These are phyloP conservation scores for Rhombomys opimus DNA, from an alignment of 2,113 vertebrate species.

Conservation along the genomic window DNA sequence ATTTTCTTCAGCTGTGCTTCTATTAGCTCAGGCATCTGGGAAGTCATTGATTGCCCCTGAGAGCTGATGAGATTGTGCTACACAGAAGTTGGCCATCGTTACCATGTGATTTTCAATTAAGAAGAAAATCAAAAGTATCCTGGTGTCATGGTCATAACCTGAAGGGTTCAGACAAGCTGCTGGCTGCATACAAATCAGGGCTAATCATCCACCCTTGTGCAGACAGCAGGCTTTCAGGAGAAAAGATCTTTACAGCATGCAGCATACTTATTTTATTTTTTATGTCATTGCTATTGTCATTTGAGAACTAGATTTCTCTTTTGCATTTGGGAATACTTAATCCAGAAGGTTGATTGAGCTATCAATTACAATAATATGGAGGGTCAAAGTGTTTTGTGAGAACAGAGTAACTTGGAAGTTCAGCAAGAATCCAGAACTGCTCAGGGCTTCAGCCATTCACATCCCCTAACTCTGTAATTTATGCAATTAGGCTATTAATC, in stretches of 20 bases:
- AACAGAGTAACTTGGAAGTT: background rate
- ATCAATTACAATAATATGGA: background rate
- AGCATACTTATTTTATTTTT: conserved; percentile 53
- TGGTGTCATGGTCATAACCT: conserved; percentile 66
- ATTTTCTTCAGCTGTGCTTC: conserved; percentile 54
- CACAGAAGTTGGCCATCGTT: conserved; percentile 65
- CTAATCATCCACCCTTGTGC: conserved; percentile 43
- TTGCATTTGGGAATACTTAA: conserved; percentile 65
- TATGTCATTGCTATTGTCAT: conserved; percentile 23
- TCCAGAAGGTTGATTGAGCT: background rate
- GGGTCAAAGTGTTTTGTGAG: conserved; percentile 1
- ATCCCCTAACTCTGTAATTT: background rate
- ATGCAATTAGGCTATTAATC: background rate
- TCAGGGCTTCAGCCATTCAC: background rate
- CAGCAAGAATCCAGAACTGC: background rate
- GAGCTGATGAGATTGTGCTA: conserved; percentile 73
- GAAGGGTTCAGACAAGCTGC: conserved; percentile 61
- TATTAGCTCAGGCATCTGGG: conserved; percentile 57
- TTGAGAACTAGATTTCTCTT: conserved; percentile 66
- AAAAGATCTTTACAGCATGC: conserved; percentile 41
- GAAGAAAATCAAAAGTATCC: conserved; percentile 77
- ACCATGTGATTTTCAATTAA: conserved; percentile 79
- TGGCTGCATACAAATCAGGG: conserved; percentile 67
- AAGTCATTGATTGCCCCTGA: conserved; percentile 71
- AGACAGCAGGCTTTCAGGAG: conserved; percentile 35